Evolutionary conservation across 2,888 invertebrate genomes (phyloP), one percentile per base, ranked within the genome.

Genomic region (Dorcus hopei): DNA sequence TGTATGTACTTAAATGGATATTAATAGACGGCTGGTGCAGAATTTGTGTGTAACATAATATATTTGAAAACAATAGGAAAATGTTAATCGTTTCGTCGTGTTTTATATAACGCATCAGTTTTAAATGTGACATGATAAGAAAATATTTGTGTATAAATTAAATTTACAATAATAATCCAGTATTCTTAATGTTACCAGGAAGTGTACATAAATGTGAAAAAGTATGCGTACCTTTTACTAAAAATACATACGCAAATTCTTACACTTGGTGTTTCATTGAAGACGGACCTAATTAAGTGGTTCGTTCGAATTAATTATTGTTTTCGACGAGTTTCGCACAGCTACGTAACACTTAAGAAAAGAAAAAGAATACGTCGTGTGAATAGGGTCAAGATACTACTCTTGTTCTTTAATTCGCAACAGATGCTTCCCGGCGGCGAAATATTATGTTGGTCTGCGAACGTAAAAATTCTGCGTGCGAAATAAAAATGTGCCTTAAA

Each of bases 101-200:
- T 63, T 64, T 61, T 62, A 54, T 54, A 53, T 60, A 65, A 61
- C 59, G 58, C 63, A 65, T 63, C 58, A 57, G 62, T 68, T 65
- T 67, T 70, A 67, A 68, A 69, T 70, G 70, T 70, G 62, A 70
- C 66, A 64, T 63, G 61, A 61, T 65, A 65, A 67, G 64, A 68
- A 65, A 62, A 63, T 67, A 66, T 68, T 66, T 68, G 66, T 70
- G 70, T 70, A 67, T 67, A 68, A 68, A 58, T 60, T 65, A 60
- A 58, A 61, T 65, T 71, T 70, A 66, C 72, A 70, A 73, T 73
- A 72, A 74, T 74, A 74, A 74, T 72, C 72, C 77, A 77, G 77
- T 77, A 77, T 77, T 77, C 75, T 73, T 75, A 74, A 77, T 77
- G 75, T 77, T 77, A 77, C 75, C 75, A 76, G 71, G 67, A 65